These are phyloP conservation scores for Hippocampus comes DNA, from an alignment of 2,113 vertebrate species.

Conservation along the genomic window DNA sequence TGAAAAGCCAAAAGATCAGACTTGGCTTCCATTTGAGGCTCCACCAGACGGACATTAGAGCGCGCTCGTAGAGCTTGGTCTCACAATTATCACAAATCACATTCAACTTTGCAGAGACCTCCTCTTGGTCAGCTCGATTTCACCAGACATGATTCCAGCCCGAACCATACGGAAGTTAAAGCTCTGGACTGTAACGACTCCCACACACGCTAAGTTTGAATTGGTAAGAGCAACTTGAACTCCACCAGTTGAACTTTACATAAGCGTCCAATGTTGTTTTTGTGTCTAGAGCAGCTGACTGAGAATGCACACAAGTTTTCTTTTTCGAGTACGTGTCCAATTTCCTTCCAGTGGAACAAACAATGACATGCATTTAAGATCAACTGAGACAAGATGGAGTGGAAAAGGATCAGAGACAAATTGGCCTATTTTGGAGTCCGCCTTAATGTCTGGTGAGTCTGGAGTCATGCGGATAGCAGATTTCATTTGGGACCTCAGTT, in stretches of 20 bases:
- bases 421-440: slow-evolving; percentile 21
- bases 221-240: slow-evolving; percentile 26
- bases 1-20: background rate
- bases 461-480: slow-evolving; percentile 47
- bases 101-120: slow-evolving; percentile 24
- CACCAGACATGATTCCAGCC: slow-evolving; percentile 15
- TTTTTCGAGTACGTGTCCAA: slow-evolving; percentile 30
- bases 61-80: slow-evolving; percentile 42
- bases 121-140: slow-evolving; percentile 24
- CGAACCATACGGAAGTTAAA: slow-evolving; percentile 38
- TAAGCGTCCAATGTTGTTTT: slow-evolving; percentile 25
- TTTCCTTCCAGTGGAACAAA: slow-evolving; percentile 36
- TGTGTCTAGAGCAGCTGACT: slow-evolving; percentile 17
- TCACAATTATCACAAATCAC: slow-evolving; percentile 31
- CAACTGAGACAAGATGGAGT: slow-evolving; percentile 26
- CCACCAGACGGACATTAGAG: slow-evolving; percentile 20
- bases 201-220: slow-evolving; percentile 18
- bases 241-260: slow-evolving; percentile 8
- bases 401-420: slow-evolving; percentile 22
- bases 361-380: slow-evolving; percentile 12
- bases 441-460: slow-evolving; percentile 37
- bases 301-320: slow-evolving; percentile 10
- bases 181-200: slow-evolving; percentile 25
- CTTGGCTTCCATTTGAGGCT: slow-evolving; percentile 13
- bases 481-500: slow-evolving; percentile 39